Evolutionary conservation across 2,797 vertebrate species (phyloP).

Genomic region (Thunnus albacares): DNA sequence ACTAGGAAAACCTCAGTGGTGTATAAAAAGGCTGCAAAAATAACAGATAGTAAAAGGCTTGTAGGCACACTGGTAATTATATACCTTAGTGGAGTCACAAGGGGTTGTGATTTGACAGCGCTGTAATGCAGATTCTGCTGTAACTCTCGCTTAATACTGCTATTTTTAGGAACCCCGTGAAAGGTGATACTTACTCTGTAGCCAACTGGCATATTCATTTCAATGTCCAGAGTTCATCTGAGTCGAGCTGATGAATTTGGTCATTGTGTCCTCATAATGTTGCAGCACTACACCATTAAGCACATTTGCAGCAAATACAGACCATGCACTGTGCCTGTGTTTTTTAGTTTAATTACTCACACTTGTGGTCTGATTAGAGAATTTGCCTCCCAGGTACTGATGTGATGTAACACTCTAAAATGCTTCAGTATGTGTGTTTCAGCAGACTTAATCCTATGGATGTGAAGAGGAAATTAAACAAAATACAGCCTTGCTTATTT

Average conservation of each 20-base stretch:
- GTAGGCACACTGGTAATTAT: conserved; percentile 44
- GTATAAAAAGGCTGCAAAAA: conserved; percentile 27
- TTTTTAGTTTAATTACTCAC: conserved; percentile 58
- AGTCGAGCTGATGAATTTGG: conserved; percentile 38
- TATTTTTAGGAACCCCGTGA: conserved; percentile 62
- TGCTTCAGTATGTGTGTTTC: conserved; percentile 38
- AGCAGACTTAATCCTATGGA: not conserved
- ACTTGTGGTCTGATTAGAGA: conserved; percentile 53
- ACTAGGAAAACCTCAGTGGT: not conserved
- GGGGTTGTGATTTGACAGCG: conserved; percentile 48
- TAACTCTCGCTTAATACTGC: conserved; percentile 38
- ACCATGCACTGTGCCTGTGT: conserved; percentile 26
- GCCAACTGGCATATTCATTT: conserved; percentile 51
- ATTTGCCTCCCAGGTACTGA: conserved; percentile 50
- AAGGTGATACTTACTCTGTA: conserved; percentile 54
- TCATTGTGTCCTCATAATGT: conserved; percentile 32
- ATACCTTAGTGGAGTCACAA: conserved; percentile 40
- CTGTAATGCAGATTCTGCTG: conserved; percentile 39
- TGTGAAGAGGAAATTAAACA: conserved; percentile 19
- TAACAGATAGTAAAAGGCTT: conserved; percentile 24
- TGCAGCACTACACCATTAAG: conserved; percentile 34
- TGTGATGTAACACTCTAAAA: conserved; percentile 56
- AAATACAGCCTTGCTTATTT: conserved; percentile 24
- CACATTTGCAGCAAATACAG: conserved; percentile 41
- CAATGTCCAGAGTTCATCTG: conserved; percentile 30